Evolutionary conservation across 2,888 invertebrate genomes (phyloP).

Genomic region (Subacronicta megacephala): DNA sequence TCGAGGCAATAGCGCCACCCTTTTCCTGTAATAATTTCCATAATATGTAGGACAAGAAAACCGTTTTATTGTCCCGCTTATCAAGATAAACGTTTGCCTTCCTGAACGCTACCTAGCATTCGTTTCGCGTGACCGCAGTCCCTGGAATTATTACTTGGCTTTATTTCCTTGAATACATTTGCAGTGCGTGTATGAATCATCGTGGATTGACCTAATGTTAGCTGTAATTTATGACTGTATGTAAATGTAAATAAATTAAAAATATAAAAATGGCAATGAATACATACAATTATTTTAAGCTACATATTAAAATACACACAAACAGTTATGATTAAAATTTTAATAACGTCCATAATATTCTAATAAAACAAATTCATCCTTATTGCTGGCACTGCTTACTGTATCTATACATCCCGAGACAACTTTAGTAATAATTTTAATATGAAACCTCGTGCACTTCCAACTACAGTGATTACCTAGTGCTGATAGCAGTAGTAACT

Average conservation of each 20-base stretch:
- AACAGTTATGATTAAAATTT: no score
- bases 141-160: slow-evolving; percentile 52
- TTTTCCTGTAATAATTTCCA: slow-evolving; percentile 20
- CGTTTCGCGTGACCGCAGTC: slow-evolving; percentile 63
- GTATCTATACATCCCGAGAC: no score
- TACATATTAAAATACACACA: no score
- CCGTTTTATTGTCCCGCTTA: slow-evolving; percentile 55
- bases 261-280: slow-evolving; percentile 15
- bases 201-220: slow-evolving; percentile 47
- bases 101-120: slow-evolving; percentile 53
- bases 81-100: slow-evolving; percentile 62
- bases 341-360: no score
- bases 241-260: slow-evolving; percentile 32
- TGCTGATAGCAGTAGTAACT: no score
- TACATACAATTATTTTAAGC: slow-evolving; percentile 14
- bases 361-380: no score
- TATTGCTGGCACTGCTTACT: no score
- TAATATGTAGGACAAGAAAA: slow-evolving; percentile 38
- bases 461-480: no score
- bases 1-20: neutral
- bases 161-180: slow-evolving; percentile 59
- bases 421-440: no score
- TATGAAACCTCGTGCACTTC: no score
- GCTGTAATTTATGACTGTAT: slow-evolving; percentile 40
- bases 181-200: slow-evolving; percentile 51